phyloP scores from a whole-genome alignment of 2,797 vertebrate genomes.

The Acipenser oxyrinchus region DNA sequence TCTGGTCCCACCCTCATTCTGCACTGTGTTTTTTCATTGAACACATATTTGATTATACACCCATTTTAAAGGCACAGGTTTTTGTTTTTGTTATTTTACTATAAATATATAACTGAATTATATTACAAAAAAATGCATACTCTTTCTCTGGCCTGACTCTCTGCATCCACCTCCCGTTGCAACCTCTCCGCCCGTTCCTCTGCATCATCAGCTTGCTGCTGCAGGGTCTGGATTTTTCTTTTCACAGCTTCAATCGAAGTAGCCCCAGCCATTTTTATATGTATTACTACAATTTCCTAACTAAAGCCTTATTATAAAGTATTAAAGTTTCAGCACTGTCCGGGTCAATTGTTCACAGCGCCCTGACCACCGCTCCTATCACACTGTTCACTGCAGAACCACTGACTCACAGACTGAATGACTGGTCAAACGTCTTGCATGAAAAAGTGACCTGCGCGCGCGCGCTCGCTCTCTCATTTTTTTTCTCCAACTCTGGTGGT shows the following conservation, averaged over 20 bases:
- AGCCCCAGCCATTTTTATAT: constrained; percentile 50
- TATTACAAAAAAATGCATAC: constrained; percentile 35
- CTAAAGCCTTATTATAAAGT: not conserved
- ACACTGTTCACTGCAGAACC: constrained; percentile 7
- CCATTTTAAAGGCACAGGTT: too few relatives aligned
- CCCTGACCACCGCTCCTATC: constrained; percentile 2
- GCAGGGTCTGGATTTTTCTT: constrained; percentile 72
- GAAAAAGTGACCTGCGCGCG: not conserved
- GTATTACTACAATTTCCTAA: not conserved
- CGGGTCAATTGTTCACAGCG: not conserved
- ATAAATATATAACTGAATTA: not conserved
- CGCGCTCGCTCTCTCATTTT: not conserved
- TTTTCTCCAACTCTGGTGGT: too few relatives aligned
- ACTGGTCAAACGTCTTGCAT: not conserved
- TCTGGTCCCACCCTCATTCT: too few relatives aligned
- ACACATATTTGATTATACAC: too few relatives aligned
- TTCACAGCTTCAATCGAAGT: constrained; percentile 68
- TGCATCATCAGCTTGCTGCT: constrained; percentile 67
- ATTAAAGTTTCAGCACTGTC: not conserved
- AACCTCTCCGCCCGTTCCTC: constrained; percentile 64
- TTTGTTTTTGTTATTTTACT: not conserved
- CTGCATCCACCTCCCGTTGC: constrained; percentile 59
- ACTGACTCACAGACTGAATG: not conserved
- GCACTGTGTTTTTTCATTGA: too few relatives aligned
- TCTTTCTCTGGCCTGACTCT: constrained; percentile 59